phyloP scores from a whole-genome alignment of 2,113 vertebrate genomes.

The Elephas maximus region DNA sequence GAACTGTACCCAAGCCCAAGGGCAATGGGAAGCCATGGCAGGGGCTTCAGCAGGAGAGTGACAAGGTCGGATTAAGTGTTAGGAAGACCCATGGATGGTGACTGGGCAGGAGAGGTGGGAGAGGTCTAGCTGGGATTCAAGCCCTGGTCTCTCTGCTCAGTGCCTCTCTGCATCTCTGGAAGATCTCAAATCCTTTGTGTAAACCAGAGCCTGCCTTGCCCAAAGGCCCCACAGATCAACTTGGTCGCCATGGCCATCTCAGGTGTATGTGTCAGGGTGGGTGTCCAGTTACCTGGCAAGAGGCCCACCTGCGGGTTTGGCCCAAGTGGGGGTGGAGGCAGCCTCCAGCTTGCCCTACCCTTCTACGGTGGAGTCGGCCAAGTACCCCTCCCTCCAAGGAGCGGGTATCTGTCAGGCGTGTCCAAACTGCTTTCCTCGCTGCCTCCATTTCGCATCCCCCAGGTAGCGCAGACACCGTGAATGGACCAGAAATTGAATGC shows the following conservation, averaged over 20 bases:
- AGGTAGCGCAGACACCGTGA: slow-evolving; percentile 47
- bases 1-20: background rate
- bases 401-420: slow-evolving; percentile 24
- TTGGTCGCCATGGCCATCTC: background rate
- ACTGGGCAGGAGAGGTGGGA: background rate
- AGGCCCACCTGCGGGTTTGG: background rate
- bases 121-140: background rate
- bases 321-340: background rate
- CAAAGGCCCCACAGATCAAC: background rate
- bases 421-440: slow-evolving; percentile 19
- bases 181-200: background rate
- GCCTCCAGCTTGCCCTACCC: background rate
- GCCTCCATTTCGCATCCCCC: slow-evolving; percentile 65
- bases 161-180: background rate
- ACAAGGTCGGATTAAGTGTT: background rate
- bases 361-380: background rate
- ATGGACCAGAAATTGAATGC: slow-evolving; percentile 78
- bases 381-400: background rate
- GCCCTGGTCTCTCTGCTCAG: background rate
- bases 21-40: background rate
- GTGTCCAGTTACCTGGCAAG: background rate
- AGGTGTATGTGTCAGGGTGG: accelerated
- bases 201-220: background rate
- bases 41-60: background rate
- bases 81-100: background rate